Evolutionary conservation across 2,113 vertebrate genomes (phyloP).

Genomic region (Notechis scutatus): DNA sequence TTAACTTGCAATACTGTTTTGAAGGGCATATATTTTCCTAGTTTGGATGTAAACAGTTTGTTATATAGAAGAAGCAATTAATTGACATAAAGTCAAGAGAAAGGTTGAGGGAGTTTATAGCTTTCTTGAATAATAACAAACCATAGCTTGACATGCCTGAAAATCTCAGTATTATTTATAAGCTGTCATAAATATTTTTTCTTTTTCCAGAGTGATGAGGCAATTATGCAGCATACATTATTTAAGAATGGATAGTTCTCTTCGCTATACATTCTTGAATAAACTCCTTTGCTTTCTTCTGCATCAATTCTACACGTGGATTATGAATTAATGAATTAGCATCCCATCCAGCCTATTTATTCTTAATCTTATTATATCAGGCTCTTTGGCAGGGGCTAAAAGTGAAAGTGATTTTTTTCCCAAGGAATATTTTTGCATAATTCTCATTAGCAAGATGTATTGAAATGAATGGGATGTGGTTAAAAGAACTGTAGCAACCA

Average conservation of each 20-base stretch:
- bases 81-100: not conserved
- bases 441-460: not conserved
- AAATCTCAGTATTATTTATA: not conserved
- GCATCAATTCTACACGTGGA: not conserved
- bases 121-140: not conserved
- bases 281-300: not conserved
- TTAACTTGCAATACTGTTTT: not conserved
- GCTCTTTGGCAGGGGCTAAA: not conserved
- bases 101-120: not conserved
- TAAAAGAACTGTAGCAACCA: not conserved
- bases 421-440: not conserved
- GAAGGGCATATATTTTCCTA: not conserved
- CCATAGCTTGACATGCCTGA: not conserved
- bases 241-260: not conserved
- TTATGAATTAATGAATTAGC: not conserved
- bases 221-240: not conserved
- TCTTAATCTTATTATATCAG: not conserved
- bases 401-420: not conserved
- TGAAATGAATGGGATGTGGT: not conserved
- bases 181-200: conserved; percentile 7
- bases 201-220: conserved; percentile 16
- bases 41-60: not conserved
- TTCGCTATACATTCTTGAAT: not conserved
- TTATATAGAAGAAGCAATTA: not conserved
- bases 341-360: not conserved